These are phyloP conservation scores for Corvus hawaiiensis DNA, from an alignment of 2,113 vertebrate genomes.

Conservation along the genomic window DNA sequence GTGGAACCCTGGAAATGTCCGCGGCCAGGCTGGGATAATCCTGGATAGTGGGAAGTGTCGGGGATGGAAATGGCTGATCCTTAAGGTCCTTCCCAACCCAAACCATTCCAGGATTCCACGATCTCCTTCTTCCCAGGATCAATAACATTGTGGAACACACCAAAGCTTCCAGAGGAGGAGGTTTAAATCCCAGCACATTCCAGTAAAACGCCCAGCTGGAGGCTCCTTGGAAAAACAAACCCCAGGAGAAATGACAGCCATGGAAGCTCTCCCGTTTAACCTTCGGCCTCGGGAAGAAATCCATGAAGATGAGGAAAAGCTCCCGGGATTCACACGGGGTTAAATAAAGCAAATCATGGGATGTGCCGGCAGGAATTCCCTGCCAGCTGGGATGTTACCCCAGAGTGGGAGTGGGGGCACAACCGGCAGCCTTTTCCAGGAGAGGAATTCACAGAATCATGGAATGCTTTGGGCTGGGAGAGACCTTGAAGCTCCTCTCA, in stretches of 20 bases:
- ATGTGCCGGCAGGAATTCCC: background rate
- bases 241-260: accelerated
- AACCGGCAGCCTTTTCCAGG: accelerated
- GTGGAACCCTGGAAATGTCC: background rate
- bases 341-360: background rate
- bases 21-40: background rate
- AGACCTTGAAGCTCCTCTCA: background rate
- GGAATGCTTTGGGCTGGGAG: background rate
- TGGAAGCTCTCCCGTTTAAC: background rate
- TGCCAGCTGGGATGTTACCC: background rate
- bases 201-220: accelerated
- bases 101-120: background rate
- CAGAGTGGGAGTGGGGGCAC: background rate
- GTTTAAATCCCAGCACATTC: background rate
- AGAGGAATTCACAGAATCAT: background rate
- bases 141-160: accelerated
- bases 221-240: too few relatives aligned
- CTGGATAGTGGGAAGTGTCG: accelerated
- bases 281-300: background rate
- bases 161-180: accelerated
- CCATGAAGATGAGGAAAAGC: accelerated
- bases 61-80: background rate
- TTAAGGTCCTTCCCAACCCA: background rate
- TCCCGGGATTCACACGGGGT: accelerated
- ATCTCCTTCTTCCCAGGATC: background rate